These are phyloP conservation scores for Neosilurus hyrtlii DNA, from an alignment of 2,797 vertebrate species.

Conservation along the genomic window DNA sequence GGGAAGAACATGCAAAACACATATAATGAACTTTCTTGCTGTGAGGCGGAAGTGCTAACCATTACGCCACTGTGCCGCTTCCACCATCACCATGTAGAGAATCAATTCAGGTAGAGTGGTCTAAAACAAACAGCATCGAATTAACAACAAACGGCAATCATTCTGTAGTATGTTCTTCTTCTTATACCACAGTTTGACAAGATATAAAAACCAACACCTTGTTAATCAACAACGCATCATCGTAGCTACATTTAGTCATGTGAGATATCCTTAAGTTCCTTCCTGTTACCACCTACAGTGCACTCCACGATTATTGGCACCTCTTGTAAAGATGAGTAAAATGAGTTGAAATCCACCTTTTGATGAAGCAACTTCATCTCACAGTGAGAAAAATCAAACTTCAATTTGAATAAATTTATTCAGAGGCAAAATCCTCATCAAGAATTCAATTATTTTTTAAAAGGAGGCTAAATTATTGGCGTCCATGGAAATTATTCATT, in stretches of 20 bases:
- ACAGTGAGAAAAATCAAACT: too few species aligned
- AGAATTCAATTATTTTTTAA: not conserved
- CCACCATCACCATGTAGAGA: not conserved
- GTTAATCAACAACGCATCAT: not conserved
- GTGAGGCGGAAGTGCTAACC: too few species aligned
- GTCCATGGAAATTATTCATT: not conserved
- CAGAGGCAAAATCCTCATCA: not conserved
- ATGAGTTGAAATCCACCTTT: too few species aligned
- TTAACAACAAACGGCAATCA: too few species aligned
- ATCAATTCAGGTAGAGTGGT: not conserved
- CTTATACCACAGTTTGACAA: not conserved
- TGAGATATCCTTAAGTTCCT: not conserved
- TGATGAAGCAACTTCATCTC: too few species aligned
- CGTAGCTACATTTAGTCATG: not conserved
- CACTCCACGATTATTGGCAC: too few species aligned
- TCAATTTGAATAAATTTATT: too few species aligned
- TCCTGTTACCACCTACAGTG: not conserved
- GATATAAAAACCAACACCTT: not conserved
- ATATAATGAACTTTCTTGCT: too few species aligned
- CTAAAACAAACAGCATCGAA: not conserved
- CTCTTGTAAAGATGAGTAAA: too few species aligned
- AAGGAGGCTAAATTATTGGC: too few species aligned
- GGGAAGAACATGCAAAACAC: too few species aligned
- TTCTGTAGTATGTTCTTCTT: not conserved
- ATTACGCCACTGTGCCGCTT: too few species aligned